Percentiles rank a stretch among this genome's conserved stretches.
Evolutionary conservation across 2,113 vertebrate genomes (phyloP).

Genomic region (Sialia sialis): DNA sequence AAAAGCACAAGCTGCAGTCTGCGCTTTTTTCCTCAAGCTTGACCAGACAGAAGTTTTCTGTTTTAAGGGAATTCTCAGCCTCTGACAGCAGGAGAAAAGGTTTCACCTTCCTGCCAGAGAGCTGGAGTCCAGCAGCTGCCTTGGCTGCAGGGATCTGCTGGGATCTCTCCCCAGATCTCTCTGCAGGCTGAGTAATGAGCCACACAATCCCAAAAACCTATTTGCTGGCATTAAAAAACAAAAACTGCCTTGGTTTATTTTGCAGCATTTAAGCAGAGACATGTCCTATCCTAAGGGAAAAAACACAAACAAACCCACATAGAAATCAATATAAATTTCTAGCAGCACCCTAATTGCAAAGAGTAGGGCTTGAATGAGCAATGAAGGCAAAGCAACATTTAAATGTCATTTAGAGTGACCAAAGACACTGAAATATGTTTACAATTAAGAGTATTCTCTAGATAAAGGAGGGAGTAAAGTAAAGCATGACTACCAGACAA

Average conservation of each 20-base stretch:
- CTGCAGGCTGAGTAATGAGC: neutral
- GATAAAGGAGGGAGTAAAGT: neutral
- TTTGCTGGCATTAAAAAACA: neutral
- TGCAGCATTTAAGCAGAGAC: neutral
- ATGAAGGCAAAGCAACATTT: neutral
- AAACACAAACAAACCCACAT: neutral
- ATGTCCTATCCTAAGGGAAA: neutral
- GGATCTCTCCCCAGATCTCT: neutral
- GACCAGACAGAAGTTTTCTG: neutral
- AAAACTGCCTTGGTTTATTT: neutral
- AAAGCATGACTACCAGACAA: neutral
- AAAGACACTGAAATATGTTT: constrained; percentile 14
- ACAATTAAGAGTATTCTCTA: neutral
- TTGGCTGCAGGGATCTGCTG: neutral
- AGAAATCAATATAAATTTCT: constrained; percentile 21
- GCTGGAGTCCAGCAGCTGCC: neutral
- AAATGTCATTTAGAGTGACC: neutral
- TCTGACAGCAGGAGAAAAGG: neutral
- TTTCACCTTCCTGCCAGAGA: neutral
- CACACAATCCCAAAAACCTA: neutral
- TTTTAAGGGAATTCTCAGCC: neutral
- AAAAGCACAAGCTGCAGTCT: neutral
- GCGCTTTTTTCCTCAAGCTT: neutral
- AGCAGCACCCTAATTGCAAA: neutral
- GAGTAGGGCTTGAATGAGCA: neutral